Percentiles rank a stretch among this genome's conserved stretches.
Conservation (phyloP, 2,113 vertebrate genomes). For the Romanogobio albipinnatus region DNA sequence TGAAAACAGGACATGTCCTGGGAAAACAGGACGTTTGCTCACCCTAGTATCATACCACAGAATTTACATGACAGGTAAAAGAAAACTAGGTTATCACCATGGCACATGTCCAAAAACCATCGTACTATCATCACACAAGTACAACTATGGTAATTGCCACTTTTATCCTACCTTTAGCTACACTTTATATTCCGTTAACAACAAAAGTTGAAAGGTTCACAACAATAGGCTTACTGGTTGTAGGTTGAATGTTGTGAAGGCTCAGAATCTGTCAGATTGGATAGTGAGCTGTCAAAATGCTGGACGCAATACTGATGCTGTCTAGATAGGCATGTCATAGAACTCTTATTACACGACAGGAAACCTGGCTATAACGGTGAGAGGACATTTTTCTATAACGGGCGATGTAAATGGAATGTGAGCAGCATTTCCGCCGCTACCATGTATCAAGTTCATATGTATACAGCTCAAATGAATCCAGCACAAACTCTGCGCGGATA, state of each 20-base stretch:
- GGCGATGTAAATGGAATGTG: neutral
- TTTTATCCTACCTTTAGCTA: neutral
- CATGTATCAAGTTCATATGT: slow-evolving; percentile 27
- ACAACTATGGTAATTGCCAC: too few species aligned
- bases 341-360: neutral
- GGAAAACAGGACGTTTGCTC: too few species aligned
- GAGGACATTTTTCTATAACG: neutral
- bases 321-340: neutral
- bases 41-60: neutral
- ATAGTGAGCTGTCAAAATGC: neutral
- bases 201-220: neutral
- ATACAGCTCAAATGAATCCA: neutral
- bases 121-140: too few species aligned
- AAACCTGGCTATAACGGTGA: neutral
- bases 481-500: neutral
- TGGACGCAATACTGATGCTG: neutral
- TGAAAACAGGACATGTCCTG: too few species aligned
- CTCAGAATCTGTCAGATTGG: neutral
- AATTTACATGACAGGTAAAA: neutral
- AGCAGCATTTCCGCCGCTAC: slow-evolving; percentile 21
- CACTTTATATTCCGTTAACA: neutral
- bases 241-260: neutral
- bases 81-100: neutral
- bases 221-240: neutral
- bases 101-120: neutral